A percentile compares a stretch with the other conserved stretches of the same genome.
These are phyloP conservation scores for Apeira syringaria DNA, from an alignment of 2,888 invertebrate species.

Conservation along the genomic window DNA sequence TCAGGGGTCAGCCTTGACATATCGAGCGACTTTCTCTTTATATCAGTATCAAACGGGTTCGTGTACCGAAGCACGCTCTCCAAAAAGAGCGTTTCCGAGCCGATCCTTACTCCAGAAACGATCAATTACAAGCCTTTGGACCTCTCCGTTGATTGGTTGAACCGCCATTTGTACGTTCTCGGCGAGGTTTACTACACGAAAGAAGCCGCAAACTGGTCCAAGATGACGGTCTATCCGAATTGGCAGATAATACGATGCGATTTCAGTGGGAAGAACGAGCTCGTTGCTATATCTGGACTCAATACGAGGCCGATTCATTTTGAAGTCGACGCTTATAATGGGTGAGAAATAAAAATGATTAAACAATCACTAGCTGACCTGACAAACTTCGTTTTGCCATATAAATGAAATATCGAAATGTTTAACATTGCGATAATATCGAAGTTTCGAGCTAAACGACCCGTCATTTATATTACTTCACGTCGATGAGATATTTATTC, in stretches of 20 bases:
- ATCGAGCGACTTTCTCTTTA: constrained; percentile 88
- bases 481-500: too few species aligned
- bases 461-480: too few species aligned
- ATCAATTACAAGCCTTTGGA: constrained; percentile 87
- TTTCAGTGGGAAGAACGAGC: constrained; percentile 88
- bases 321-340: constrained; percentile 96
- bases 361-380: too few species aligned
- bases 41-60: constrained; percentile 89
- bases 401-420: too few species aligned
- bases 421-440: too few species aligned
- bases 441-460: too few species aligned
- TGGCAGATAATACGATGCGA: constrained; percentile 92
- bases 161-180: constrained; percentile 91
- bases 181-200: constrained; percentile 86
- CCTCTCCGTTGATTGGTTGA: constrained; percentile 95
- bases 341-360: constrained; percentile 78
- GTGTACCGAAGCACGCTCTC: constrained; percentile 82
- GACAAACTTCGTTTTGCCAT: too few species aligned
- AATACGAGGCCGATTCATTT: constrained; percentile 89
- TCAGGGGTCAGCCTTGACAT: constrained; percentile 91
- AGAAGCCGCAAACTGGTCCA: constrained; percentile 49
- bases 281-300: constrained; percentile 88
- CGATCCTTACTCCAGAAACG: constrained; percentile 83
- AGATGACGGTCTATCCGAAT: constrained; percentile 51
- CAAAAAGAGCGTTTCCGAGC: constrained; percentile 62